Evolutionary conservation across 2,113 vertebrate species (phyloP), one percentile per base, ranked within the genome.

Genomic region (Microcebus tavaratra): DNA sequence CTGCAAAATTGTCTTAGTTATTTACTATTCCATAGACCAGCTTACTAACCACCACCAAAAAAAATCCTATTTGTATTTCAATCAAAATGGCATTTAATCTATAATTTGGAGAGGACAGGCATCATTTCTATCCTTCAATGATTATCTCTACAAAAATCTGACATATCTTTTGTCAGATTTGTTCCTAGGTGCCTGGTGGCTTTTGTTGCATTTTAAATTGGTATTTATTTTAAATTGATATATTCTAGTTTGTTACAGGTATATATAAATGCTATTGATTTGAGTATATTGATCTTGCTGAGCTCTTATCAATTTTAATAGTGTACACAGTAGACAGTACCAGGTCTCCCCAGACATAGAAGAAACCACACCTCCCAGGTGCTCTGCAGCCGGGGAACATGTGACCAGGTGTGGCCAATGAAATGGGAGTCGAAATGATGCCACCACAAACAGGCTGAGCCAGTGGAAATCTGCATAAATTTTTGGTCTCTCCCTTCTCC

Each of bases 191-290:
- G 36, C 18, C 11, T 61, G 76, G 55, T 55, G 18, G 70, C 21
- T 90, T 93, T 73, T 81, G 75, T 50, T 97, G 57, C 53, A 73
- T 78, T 95, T 96, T 94, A 87, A 80, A 86, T 48, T 48, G 48
- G 48, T 20, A 65, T 87, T 14, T 48, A 59, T 93, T 91, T 91
- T 91, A 63, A 89, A 91, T 75, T 57, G 72, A 48, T 5, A 55
- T 93, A 86, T 78, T 92, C 5, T 96, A 85, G 79, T 81, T 93
- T 73, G 65, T 73, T 81, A 39, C 50, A 91, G 63, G 70, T 85
- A 12, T 63, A 72, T 53, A 81, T n/a, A 29, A 80, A 97, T 36
- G 34, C 14, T 90, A 73, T 68, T 61, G 65, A 92, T 57, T 63
- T 90, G 59, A 23, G 13, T 59, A 42, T 78, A 34, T 36, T 78